A percentile compares a stretch with the other conserved stretches of the same genome.
Conservation (phyloP, 2,888 invertebrate species). For the Caenorhabditis japonica region DNA sequence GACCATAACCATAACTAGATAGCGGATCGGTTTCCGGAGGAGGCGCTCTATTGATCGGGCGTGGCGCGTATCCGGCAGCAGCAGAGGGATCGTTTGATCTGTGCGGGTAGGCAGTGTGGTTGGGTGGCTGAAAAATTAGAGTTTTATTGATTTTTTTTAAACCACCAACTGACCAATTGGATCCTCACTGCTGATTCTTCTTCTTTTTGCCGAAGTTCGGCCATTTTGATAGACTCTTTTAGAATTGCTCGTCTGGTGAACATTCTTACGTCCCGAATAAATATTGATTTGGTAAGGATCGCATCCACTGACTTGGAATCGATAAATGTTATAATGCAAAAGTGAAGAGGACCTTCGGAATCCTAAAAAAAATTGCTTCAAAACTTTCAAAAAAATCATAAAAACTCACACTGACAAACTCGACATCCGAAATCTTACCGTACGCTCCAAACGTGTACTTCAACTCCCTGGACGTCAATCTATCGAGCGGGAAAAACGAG, state of each 20-base stretch:
- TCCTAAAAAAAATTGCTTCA: conserved; percentile 23
- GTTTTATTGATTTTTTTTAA: too few species aligned
- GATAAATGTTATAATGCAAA: conserved; percentile 48
- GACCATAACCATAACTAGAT: conserved; percentile 14
- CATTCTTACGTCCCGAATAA: conserved; percentile 38
- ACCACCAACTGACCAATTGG: background rate
- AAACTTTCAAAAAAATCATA: conserved; percentile 1
- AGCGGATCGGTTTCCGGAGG: background rate
- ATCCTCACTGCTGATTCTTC: background rate
- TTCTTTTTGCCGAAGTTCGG: conserved; percentile 51
- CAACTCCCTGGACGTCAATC: conserved; percentile 31
- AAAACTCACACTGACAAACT: conserved; percentile 47
- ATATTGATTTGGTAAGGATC: conserved; percentile 16
- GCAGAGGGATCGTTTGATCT: background rate
- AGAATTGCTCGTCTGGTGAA: conserved; percentile 47
- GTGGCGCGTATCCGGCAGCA: conserved; percentile 4
- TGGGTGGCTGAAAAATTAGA: conserved; percentile 13
- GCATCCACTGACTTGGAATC: conserved; percentile 24
- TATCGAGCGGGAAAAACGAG: conserved; percentile 37
- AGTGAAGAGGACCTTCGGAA: conserved; percentile 47
- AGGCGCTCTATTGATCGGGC: too few species aligned
- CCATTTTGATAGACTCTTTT: conserved; percentile 53
- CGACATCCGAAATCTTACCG: conserved; percentile 52
- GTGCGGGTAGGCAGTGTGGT: conserved; percentile 36
- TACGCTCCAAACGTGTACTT: conserved; percentile 35